phyloP scores from a whole-genome alignment of 2,113 vertebrate species.

The Etheostoma spectabile region DNA sequence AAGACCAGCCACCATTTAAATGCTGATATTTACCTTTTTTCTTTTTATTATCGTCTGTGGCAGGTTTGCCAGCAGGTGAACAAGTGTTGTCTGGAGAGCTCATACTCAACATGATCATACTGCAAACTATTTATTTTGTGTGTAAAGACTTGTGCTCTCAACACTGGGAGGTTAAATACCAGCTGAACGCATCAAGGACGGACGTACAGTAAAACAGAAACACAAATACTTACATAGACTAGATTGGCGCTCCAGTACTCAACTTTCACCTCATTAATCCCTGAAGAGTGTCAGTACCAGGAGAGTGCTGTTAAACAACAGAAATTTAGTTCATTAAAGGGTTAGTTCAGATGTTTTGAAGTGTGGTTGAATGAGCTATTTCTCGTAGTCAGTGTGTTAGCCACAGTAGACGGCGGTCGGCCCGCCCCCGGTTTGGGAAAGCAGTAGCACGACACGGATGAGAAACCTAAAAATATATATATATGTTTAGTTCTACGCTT shows the following conservation, averaged over 20 bases:
- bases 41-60: constrained; percentile 6
- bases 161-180: constrained; percentile 26
- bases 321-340: background rate
- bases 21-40: constrained; percentile 48
- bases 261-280: background rate
- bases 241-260: background rate
- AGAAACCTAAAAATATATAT: too few relatives aligned
- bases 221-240: background rate
- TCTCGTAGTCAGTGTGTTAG: too few relatives aligned
- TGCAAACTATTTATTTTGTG: constrained; percentile 39
- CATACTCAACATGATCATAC: background rate
- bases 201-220: constrained; percentile 3
- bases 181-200: constrained; percentile 13
- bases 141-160: constrained; percentile 10
- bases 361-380: too few relatives aligned
- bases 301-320: background rate
- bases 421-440: too few relatives aligned
- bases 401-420: too few relatives aligned
- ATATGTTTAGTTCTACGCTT: too few relatives aligned
- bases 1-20: constrained; percentile 10
- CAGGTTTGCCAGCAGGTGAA: constrained; percentile 10
- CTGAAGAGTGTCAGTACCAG: background rate
- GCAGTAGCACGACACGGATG: too few relatives aligned
- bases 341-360: too few relatives aligned
- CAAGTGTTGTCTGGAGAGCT: background rate